Conservation (phyloP, 2,113 vertebrate genomes). For the Ailurus styani region DNA sequence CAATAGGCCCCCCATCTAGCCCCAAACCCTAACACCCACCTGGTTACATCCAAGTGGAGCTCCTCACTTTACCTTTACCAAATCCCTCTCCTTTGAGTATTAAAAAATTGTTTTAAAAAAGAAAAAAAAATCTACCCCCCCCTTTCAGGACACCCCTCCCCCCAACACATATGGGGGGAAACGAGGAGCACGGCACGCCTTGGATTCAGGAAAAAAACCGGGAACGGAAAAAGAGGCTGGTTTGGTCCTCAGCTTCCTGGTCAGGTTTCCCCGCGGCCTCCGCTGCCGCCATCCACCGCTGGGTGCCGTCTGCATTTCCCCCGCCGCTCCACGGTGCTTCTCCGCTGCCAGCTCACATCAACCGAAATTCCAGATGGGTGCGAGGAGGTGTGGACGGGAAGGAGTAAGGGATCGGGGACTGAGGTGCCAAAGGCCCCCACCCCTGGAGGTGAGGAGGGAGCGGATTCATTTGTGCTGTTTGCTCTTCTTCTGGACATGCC, state of each 20-base stretch:
- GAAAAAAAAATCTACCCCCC: slow-evolving; percentile 56
- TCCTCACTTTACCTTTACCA: slow-evolving; percentile 3
- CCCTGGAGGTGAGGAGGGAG: slow-evolving; percentile 58
- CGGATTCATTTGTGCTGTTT: slow-evolving; percentile 44
- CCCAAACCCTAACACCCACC: background rate
- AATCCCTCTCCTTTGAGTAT: slow-evolving; percentile 12
- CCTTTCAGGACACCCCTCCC: slow-evolving; percentile 56
- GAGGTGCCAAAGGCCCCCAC: slow-evolving; percentile 69
- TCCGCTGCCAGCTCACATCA: slow-evolving; percentile 68
- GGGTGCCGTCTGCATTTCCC: slow-evolving; percentile 40
- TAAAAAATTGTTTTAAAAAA: background rate
- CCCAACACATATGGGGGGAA: slow-evolving; percentile 47
- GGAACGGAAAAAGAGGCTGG: slow-evolving; percentile 72
- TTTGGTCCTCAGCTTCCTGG: slow-evolving; percentile 72
- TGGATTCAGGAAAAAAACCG: slow-evolving; percentile 73
- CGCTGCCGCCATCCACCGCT: slow-evolving; percentile 70
- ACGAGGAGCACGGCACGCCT: slow-evolving; percentile 52
- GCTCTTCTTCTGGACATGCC: slow-evolving; percentile 66
- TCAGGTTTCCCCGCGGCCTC: slow-evolving; percentile 69
- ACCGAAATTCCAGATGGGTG: slow-evolving; percentile 60
- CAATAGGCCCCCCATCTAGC: background rate
- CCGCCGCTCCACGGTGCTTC: slow-evolving; percentile 49
- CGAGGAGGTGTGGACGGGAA: slow-evolving; percentile 43
- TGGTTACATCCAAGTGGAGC: background rate
- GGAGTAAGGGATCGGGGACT: slow-evolving; percentile 41